Evolutionary conservation across 2,113 vertebrate species (phyloP), one percentile per base, ranked within the genome.

Genomic region (Montifringilla adamsi): DNA sequence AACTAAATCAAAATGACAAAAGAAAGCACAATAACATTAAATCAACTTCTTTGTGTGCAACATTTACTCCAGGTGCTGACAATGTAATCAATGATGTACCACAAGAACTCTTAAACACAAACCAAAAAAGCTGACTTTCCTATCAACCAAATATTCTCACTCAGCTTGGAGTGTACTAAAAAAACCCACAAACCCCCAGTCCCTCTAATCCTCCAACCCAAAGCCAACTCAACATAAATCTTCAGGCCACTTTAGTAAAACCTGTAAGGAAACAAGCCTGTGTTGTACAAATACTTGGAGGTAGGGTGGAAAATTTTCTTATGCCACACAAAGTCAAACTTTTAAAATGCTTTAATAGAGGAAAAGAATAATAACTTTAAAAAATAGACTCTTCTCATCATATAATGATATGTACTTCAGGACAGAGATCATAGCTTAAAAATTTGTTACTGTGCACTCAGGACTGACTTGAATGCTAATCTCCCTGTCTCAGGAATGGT

Each of bases 111-210:
- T 58, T 47, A 43, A 72, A 49, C 52, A 47, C 10, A 80, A 82
- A 68, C 11, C 15, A 64, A 35, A 75, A 68, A 35, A 16, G 13
- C 8, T 58, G 46, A 44, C 13, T 58, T 52, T 39, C n/a, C 30
- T 46, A 55, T 56, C 53, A 67, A 68, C 4, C 33, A 70, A 58
- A 11, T 6, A 35, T 30, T 85, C 15, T 43, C n/a, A 68, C 11
- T 49, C 63, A 56, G 26, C 11, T 31, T 53, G 41, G 13, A 37
- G 5, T 9, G 7, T 24, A 30, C 13, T 62, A 59, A 55, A 87
- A 86, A 70, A 24, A 10, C 0, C 2, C 35, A 7, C 9, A 55
- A 7, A 24, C 0, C 5, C 4, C 7, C 15, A 30, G 2, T 19
- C 4, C 26, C 21, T 59, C 63, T 37, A 69, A 26, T 27, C 11